phyloP scores from a whole-genome alignment of 2,888 invertebrate genomes.

The Acrocera orbiculus region DNA sequence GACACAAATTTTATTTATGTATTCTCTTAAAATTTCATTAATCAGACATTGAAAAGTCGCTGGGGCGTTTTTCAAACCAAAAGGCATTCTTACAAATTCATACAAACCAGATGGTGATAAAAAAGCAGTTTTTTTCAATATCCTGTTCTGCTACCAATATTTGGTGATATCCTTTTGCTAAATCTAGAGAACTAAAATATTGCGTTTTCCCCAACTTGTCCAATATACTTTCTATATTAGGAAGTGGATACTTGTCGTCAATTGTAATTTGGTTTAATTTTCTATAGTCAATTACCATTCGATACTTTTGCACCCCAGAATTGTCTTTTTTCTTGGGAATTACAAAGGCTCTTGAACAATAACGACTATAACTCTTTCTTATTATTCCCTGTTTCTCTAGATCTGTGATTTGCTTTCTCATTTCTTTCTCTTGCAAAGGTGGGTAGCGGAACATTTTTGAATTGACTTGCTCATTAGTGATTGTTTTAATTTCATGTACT shows the following conservation, averaged over 20 bases:
- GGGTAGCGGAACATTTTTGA: background rate
- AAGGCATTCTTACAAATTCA: slow-evolving; percentile 11
- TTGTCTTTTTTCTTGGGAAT: slow-evolving; percentile 8
- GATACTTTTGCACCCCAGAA: slow-evolving; percentile 8
- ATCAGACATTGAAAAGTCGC: slow-evolving; percentile 8
- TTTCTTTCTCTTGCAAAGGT: slow-evolving; percentile 2
- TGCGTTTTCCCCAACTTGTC: slow-evolving; percentile 9
- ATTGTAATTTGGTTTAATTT: slow-evolving; percentile 7
- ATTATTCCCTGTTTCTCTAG: slow-evolving; percentile 1
- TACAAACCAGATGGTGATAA: slow-evolving; percentile 9
- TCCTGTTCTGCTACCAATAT: slow-evolving; percentile 9
- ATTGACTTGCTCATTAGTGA: slow-evolving; percentile 2
- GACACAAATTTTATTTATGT: slow-evolving; percentile 9
- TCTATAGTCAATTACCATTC: slow-evolving; percentile 8
- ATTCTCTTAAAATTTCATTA: slow-evolving; percentile 7
- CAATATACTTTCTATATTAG: slow-evolving; percentile 8
- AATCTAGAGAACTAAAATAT: slow-evolving; percentile 9
- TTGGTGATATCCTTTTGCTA: slow-evolving; percentile 11
- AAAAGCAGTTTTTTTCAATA: slow-evolving; percentile 12
- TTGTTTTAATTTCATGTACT: slow-evolving; percentile 7
- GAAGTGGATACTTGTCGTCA: slow-evolving; percentile 6
- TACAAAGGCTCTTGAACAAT: slow-evolving; percentile 6
- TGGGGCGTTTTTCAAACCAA: slow-evolving; percentile 8
- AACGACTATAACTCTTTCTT: background rate
- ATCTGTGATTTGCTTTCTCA: slow-evolving; percentile 5